Evolutionary conservation across 2,888 invertebrate species (phyloP), one percentile per base, ranked within the genome.

Genomic region (Cantharis rustica): DNA sequence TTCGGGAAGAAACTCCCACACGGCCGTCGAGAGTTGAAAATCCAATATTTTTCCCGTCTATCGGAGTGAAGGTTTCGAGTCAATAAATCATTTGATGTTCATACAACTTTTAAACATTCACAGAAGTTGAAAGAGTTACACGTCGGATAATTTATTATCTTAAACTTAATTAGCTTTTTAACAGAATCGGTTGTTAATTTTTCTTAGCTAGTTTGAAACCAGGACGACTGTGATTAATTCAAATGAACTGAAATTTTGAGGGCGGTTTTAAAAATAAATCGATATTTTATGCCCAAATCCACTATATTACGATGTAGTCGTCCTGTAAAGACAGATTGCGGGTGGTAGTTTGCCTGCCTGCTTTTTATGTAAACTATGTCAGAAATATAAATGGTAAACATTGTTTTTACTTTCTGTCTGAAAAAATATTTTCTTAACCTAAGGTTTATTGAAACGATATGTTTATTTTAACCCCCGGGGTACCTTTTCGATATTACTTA

Each of bases 141-240:
- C n/a, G 47, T n/a, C n/a, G 64, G 64, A 66, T 66, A 17, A 66
- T 66, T 20, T 66, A 66, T 66, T 66, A 47, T 47, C 47, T 66
- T 66, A 66, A 66, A 66, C 64, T 66, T 66, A 66, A 66, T 66
- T 66, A 66, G 20, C 17, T 66, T 66, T 66, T 66, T 47, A 47
- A 47, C 47, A 47, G 47, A 47, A 47, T 47, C 47, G 9, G 47
- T 47, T 47, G 47, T 47, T 47, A 47, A 47, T 47, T 47, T 47
- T 47, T 47, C 47, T 47, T 47, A 47, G 47, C n/a, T 47, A 47
- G 47, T 47, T 47, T 47, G n/a, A 47, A 47, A 47, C 3, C 47
- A 1, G 47, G n/a, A n/a, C 47, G 47, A 47, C 47, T n/a, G 47
- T 47, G 47, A 47, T 47, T 47, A 47, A 47, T 47, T 47, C 47